These are phyloP conservation scores for Ciconia maguari DNA, from an alignment of 2,113 vertebrate genomes.

Conservation along the genomic window DNA sequence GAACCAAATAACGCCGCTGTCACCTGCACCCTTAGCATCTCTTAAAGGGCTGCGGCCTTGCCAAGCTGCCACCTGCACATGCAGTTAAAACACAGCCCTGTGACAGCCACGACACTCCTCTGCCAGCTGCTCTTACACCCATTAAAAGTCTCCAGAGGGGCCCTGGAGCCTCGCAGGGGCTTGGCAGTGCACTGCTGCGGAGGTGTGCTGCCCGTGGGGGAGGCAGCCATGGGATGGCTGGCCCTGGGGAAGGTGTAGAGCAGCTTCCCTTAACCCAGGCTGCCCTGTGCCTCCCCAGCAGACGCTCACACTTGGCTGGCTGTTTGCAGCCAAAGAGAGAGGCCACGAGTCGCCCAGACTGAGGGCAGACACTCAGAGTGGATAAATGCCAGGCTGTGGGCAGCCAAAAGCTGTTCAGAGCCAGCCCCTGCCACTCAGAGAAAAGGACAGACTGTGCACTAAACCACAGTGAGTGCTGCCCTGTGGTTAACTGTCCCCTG, in stretches of 20 bases:
- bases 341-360: not conserved
- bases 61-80: not conserved
- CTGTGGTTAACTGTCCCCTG: not conserved
- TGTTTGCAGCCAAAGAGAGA: not conserved
- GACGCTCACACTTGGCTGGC: not conserved
- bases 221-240: not conserved
- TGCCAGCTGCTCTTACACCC: not conserved
- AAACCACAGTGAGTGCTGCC: not conserved
- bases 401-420: not conserved
- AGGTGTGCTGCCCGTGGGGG: not conserved
- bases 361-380: not conserved
- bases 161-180: not conserved
- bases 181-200: not conserved
- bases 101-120: not conserved
- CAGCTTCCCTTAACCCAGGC: not conserved
- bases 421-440: not conserved
- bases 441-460: not conserved
- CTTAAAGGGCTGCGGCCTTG: not conserved
- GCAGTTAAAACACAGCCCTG: not conserved
- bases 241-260: not conserved
- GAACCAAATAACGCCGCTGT: not conserved
- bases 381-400: not conserved
- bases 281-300: not conserved
- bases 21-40: not conserved
- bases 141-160: not conserved